These are phyloP conservation scores for Notothenia coriiceps DNA, from an alignment of 2,113 vertebrate species.

Conservation along the genomic window DNA sequence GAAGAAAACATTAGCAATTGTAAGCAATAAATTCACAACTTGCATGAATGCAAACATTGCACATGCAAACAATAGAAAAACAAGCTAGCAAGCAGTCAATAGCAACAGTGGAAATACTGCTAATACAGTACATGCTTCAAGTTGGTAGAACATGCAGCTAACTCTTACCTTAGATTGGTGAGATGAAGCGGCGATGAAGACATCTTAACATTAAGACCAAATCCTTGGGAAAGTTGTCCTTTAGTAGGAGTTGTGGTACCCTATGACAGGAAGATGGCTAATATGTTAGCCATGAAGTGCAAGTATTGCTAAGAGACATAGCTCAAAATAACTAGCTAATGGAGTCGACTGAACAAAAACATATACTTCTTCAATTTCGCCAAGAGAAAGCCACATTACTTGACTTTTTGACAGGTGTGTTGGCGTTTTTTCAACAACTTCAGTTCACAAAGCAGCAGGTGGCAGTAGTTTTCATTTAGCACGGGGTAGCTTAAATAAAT, in stretches of 20 bases:
- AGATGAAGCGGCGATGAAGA: not conserved
- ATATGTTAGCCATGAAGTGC: too few species aligned
- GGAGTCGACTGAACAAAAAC: not conserved
- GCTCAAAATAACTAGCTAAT: not conserved
- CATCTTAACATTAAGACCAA: not conserved
- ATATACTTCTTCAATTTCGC: not conserved
- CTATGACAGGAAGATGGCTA: not conserved
- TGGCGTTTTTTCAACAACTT: not conserved
- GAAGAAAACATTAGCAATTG: not conserved
- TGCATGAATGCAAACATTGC: not conserved
- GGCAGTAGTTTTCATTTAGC: not conserved
- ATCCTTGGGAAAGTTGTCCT: not conserved
- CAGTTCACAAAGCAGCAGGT: not conserved
- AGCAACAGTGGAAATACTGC: not conserved
- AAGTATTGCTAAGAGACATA: not conserved
- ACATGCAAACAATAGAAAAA: not conserved
- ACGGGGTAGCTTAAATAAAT: not conserved
- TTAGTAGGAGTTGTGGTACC: not conserved
- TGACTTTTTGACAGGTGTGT: not conserved
- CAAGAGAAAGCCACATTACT: not conserved
- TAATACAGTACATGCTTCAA: not conserved
- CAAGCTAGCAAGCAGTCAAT: not conserved
- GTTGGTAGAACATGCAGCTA: not conserved
- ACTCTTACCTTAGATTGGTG: constrained; percentile 7
- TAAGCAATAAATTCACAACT: not conserved